These are phyloP conservation scores for Atta cephalotes DNA, from an alignment of 1,140 invertebrate genomes.

Conservation along the genomic window DNA sequence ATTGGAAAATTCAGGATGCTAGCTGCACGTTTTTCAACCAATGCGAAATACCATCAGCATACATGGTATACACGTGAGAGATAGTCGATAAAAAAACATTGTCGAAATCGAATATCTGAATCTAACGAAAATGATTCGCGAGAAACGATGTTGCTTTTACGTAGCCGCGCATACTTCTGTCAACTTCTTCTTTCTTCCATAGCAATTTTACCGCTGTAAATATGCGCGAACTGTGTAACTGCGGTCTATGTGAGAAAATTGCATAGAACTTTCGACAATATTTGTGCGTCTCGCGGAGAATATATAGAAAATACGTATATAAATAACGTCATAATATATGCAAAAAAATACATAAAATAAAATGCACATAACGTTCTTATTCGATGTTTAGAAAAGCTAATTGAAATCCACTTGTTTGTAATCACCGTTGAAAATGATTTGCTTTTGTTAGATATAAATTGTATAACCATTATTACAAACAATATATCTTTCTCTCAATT, in stretches of 20 bases:
- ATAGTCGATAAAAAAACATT: slow-evolving; percentile 51
- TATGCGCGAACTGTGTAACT: slow-evolving; percentile 1
- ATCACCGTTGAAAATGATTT: slow-evolving; percentile 33
- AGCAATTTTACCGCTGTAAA: slow-evolving; percentile 11
- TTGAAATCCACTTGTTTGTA: background rate
- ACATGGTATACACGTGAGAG: slow-evolving; percentile 1
- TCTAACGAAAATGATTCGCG: slow-evolving; percentile 63
- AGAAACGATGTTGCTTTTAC: slow-evolving; percentile 36
- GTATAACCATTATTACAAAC: slow-evolving; percentile 44
- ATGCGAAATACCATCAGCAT: slow-evolving; percentile 75
- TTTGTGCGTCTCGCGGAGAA: background rate
- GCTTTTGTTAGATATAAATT: slow-evolving; percentile 24
- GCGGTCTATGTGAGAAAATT: slow-evolving; percentile 8
- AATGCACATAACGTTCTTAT: background rate
- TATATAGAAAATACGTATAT: background rate
- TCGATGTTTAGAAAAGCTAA: background rate
- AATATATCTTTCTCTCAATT: slow-evolving; percentile 58
- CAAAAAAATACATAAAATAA: background rate
- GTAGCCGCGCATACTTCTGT: slow-evolving; percentile 40
- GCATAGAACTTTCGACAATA: background rate
- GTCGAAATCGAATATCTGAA: slow-evolving; percentile 69
- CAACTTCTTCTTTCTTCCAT: background rate
- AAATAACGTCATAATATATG: background rate
- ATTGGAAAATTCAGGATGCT: slow-evolving; percentile 74
- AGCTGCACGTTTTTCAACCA: slow-evolving; percentile 73